Base-by-base conservation (phyloP, 2,797 vertebrate genomes). In the Gephyroberyx darwinii region DNA sequence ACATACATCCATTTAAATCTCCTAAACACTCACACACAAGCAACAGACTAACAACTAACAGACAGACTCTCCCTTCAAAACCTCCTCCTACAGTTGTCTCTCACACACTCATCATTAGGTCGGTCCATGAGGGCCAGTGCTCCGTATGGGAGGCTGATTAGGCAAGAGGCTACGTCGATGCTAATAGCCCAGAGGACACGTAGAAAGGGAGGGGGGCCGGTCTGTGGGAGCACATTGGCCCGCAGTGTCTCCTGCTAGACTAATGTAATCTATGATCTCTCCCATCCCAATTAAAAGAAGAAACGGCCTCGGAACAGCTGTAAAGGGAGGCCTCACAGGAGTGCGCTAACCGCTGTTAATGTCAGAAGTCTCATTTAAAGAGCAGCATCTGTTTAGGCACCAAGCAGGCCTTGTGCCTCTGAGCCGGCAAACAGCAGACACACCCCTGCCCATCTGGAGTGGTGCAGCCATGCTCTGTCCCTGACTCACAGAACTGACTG, bases 201-300 rank as follows among this genome's bases (percentile, higher is more conserved):
- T 48, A 73, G 75, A 71, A 64, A 67, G 68, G 70, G 75, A 80
- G 80, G 79, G 26, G 69, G 77, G 78, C 67, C 82, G 75, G 71
- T 71, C 57, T 13, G 77, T 57, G 78, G 77, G 59, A 76, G 70
- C 50, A 60, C 62, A 77, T 20, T 77, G 82, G 81, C 75, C 83
- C 65, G 13, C 77, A 83, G 88, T 88, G 88, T 83, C 88, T 90
- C 77, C 77, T 82, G 84, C 82, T 87, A 55, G 30, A 69, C 88
- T 94, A 92, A 93, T 92, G 90, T 90, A 91, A 92, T 92, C 91
- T 91, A 93, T 93, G 92, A 94, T 94, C 89, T 89, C 88, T 87
- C 83, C 81, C 85, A 84, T 92, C 83, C 87, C 90, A 93, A 93
- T 94, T 94, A 94, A 91, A 91, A 88, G 87, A 85, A 67, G 63